Base-by-base conservation (phyloP, 2,888 invertebrate genomes). In the Tetragonisca angustula region DNA sequence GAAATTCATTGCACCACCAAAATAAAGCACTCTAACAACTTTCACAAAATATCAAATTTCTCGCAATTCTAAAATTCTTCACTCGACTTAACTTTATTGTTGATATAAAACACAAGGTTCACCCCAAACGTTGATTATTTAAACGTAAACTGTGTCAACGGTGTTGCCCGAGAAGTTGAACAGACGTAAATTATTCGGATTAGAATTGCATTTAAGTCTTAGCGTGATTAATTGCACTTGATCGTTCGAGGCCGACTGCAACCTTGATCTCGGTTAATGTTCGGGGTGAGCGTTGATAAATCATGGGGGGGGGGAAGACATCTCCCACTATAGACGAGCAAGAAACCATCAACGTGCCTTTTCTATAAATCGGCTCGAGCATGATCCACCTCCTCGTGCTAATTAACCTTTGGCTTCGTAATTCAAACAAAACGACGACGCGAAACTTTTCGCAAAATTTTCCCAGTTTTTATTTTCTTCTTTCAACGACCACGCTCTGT, bases 321-420 rank as follows among this genome's bases (percentile, higher is more conserved):
- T 64, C 24, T n/a, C 27, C 43, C 54, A 72, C 54, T 68, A 52
- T 67, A 67, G 76, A 11, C 43, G 43, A 68, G 43, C 54, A 77
- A 79, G 77, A 79, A 79, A 77, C 68, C 52, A 50, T 43, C 52
- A 77, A 77, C 4, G 32, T 77, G 79, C 59, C 79, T 52, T 67
- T 17, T 59, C 27, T 32, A 68, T 68, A 43, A 52, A 68, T 69
- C 78, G 62, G 32, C 43, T n/a, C 27, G 2, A 32, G 43, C 50
- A 21, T 49, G 50, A 52, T 56, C 76, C 36, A 54, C 54, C 54
- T 32, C 54, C 54, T 32, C 78, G 27, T 27, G 43, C 52, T 52
- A 54, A 61, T 76, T 24, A 49, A 4, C 4, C 4, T 50, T 27
- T 19, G 19, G 43, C 19, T 13, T 43, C 13, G 64, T 9, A 62